Evolutionary conservation across 2,797 vertebrate genomes (phyloP).

Genomic region (Pteronotus mesoamericanus): DNA sequence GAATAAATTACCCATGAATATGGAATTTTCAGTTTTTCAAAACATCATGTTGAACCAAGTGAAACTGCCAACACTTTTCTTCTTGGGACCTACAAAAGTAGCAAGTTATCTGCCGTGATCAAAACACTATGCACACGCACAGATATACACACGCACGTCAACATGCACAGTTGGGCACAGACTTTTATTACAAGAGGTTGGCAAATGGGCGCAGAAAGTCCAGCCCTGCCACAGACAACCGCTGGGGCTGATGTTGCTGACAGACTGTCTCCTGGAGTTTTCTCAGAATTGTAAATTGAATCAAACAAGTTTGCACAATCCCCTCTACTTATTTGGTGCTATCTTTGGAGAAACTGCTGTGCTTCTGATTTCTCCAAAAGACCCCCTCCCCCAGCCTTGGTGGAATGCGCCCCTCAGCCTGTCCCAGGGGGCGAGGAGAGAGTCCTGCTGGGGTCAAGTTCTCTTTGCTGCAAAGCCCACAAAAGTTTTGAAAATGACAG

Average conservation of each 20-base stretch:
- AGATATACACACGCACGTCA: rapidly evolving
- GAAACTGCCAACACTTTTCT: background rate
- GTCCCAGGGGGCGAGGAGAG: background rate
- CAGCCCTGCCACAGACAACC: background rate
- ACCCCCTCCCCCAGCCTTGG: background rate
- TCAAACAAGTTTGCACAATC: background rate
- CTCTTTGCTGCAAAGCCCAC: background rate
- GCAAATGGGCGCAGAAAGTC: background rate
- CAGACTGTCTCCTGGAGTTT: background rate
- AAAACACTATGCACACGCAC: background rate
- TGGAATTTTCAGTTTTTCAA: constrained; percentile 42
- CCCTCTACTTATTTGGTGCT: background rate
- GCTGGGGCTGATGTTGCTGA: background rate
- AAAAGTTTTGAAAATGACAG: background rate
- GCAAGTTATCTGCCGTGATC: background rate
- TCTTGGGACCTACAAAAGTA: background rate
- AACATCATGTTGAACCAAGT: background rate
- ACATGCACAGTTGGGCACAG: background rate
- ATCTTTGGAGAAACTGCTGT: background rate
- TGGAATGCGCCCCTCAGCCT: no score
- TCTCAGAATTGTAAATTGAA: background rate
- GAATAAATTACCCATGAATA: constrained; percentile 26
- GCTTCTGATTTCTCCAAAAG: background rate
- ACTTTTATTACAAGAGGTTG: background rate
- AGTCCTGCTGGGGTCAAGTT: background rate